phyloP scores from a whole-genome alignment of 1,140 invertebrate genomes.

The Caenorhabditis tropicalis region DNA sequence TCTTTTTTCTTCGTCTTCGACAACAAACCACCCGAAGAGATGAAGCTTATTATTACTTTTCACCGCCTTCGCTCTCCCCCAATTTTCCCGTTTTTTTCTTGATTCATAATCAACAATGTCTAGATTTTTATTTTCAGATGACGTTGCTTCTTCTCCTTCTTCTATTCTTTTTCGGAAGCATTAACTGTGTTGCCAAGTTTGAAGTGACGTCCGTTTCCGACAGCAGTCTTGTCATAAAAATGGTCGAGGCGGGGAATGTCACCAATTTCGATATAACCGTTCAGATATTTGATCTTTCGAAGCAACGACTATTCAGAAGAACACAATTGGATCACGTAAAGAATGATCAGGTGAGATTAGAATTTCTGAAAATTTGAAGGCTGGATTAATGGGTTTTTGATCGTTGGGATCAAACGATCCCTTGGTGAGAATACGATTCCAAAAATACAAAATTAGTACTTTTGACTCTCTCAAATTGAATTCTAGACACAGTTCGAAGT shows the following conservation, averaged over 20 bases:
- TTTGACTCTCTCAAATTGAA: too few relatives aligned
- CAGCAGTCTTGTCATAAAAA: constrained; percentile 52
- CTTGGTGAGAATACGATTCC: too few relatives aligned
- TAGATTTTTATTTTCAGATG: background rate
- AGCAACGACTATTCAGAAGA: constrained; percentile 19
- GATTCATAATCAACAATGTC: background rate
- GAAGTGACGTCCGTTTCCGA: constrained; percentile 50
- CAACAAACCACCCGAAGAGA: background rate
- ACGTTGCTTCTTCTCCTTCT: background rate
- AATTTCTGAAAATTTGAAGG: too few relatives aligned
- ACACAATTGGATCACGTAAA: constrained; percentile 33
- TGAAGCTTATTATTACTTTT: constrained; percentile 42
- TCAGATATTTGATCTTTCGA: constrained; percentile 46
- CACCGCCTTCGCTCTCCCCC: background rate
- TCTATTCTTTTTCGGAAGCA: background rate
- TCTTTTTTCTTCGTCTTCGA: background rate
- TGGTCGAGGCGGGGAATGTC: constrained; percentile 50
- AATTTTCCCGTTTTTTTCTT: background rate
- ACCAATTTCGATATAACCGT: constrained; percentile 54
- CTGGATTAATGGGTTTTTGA: too few relatives aligned
- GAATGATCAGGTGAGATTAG: constrained; percentile 20
- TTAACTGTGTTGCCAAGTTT: constrained; percentile 45
- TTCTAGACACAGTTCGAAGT: too few relatives aligned
- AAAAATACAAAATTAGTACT: too few relatives aligned
- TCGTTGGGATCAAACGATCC: too few relatives aligned